Evolutionary conservation across 2,113 vertebrate species (phyloP).

Genomic region (Silurus asotus): DNA sequence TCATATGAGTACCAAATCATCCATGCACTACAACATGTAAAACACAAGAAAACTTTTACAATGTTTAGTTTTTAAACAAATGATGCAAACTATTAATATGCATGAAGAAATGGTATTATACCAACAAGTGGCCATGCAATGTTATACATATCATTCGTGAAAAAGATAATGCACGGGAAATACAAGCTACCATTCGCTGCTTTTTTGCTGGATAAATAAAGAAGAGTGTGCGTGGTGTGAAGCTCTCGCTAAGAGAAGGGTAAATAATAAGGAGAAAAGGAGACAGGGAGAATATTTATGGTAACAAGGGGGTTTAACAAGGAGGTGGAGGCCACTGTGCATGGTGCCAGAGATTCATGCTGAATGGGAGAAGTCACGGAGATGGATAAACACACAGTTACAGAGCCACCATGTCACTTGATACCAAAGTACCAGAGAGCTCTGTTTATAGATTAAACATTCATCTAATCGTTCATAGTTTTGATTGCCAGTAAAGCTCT

Average conservation of each 20-base stretch:
- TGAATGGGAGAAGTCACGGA: conserved; percentile 32
- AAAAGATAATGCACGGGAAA: conserved; percentile 19
- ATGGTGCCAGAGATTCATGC: conserved; percentile 38
- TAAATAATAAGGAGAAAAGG: conserved; percentile 7
- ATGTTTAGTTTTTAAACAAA: neutral
- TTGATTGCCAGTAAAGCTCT: neutral
- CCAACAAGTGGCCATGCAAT: conserved; percentile 34
- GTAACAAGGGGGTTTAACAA: conserved; percentile 33
- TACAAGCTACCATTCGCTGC: neutral
- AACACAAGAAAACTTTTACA: neutral
- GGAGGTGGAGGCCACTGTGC: conserved; percentile 15
- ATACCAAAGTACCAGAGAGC: neutral
- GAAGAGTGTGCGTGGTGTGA: neutral
- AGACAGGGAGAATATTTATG: conserved; percentile 16
- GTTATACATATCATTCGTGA: conserved; percentile 6
- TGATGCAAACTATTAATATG: conserved; percentile 11
- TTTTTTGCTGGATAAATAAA: conserved; percentile 13
- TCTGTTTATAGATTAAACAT: neutral
- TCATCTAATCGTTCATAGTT: neutral
- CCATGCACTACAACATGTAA: neutral
- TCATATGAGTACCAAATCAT: neutral
- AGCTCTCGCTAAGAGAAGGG: neutral
- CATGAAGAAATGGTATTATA: neutral
- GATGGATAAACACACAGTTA: conserved; percentile 25
- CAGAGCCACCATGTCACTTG: conserved; percentile 25